Evolutionary conservation across 2,888 invertebrate genomes (phyloP).

Genomic region (Rhingia campestris): DNA sequence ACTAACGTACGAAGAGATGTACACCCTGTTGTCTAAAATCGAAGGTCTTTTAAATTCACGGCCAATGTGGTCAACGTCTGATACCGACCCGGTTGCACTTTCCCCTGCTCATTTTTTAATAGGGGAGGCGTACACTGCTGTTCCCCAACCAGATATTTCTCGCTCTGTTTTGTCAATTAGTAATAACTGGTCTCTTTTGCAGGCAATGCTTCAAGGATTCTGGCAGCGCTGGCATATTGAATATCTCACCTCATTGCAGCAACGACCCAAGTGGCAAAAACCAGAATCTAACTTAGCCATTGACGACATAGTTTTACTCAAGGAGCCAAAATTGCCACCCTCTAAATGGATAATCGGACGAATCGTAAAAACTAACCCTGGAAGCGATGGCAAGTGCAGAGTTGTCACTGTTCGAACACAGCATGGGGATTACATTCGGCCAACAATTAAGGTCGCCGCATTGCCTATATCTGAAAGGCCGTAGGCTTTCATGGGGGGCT

Average conservation of each 20-base stretch:
- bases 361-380: conserved; percentile 13
- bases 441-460: conserved; percentile 11
- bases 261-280: conserved; percentile 39
- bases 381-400: conserved; percentile 11
- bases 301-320: conserved; percentile 7
- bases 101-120: no score
- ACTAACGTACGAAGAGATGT: not conserved
- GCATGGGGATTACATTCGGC: conserved; percentile 27
- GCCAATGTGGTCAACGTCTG: no score
- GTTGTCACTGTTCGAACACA: conserved; percentile 35
- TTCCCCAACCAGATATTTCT: conserved; percentile 18
- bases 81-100: no score
- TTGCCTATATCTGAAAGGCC: conserved; percentile 43
- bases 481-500: conserved; percentile 39
- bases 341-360: conserved; percentile 45
- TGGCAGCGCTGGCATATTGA: conserved; percentile 53
- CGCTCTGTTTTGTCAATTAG: conserved; percentile 3
- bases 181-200: conserved; percentile 26
- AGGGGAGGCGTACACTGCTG: no score
- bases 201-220: conserved; percentile 45
- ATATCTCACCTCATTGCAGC: conserved; percentile 23
- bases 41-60: no score
- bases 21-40: not conserved
- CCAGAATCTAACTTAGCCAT: not conserved
- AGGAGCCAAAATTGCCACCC: conserved; percentile 16